Evolutionary conservation across 64 coral and sea anemone species (phyloP).

Genomic region (Platygyra sinensis): DNA sequence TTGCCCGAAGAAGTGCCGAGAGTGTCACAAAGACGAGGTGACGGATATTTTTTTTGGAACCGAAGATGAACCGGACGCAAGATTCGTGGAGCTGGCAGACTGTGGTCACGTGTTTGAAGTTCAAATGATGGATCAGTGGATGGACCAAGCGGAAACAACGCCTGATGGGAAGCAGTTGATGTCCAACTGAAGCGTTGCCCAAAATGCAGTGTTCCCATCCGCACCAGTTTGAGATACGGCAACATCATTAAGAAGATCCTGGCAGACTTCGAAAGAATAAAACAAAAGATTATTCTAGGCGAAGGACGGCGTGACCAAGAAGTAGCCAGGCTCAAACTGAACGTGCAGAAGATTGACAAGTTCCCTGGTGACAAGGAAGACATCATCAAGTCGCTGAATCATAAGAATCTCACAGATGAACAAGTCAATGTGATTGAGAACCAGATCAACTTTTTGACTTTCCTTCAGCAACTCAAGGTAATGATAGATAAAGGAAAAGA

Average conservation of each 20-base stretch:
- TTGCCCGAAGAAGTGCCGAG: slow-evolving; percentile 76
- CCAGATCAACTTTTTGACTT: slow-evolving; percentile 54
- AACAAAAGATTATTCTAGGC: neutral
- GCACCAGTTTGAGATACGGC: slow-evolving; percentile 58
- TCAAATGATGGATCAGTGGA: slow-evolving; percentile 66
- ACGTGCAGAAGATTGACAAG: neutral
- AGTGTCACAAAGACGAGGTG: slow-evolving; percentile 81
- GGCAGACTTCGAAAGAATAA: slow-evolving; percentile 51
- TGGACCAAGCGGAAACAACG: slow-evolving; percentile 28
- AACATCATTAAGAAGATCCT: slow-evolving; percentile 64
- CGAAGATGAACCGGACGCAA: slow-evolving; percentile 60
- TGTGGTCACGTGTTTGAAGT: slow-evolving; percentile 92
- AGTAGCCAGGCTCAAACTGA: neutral
- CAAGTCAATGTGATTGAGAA: slow-evolving; percentile 65
- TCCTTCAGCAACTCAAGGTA: neutral
- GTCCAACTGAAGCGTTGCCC: slow-evolving; percentile 62
- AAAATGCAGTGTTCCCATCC: slow-evolving; percentile 45
- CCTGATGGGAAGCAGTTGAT: slow-evolving; percentile 6
- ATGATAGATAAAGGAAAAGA: neutral
- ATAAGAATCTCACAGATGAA: slow-evolving; percentile 20
- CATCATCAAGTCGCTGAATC: neutral
- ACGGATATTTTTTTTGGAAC: slow-evolving; percentile 82
- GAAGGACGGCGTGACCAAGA: neutral
- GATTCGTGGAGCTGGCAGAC: slow-evolving; percentile 78
- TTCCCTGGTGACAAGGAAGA: neutral